Conservation (phyloP, 2,113 vertebrate species). For the Sprattus sprattus region DNA sequence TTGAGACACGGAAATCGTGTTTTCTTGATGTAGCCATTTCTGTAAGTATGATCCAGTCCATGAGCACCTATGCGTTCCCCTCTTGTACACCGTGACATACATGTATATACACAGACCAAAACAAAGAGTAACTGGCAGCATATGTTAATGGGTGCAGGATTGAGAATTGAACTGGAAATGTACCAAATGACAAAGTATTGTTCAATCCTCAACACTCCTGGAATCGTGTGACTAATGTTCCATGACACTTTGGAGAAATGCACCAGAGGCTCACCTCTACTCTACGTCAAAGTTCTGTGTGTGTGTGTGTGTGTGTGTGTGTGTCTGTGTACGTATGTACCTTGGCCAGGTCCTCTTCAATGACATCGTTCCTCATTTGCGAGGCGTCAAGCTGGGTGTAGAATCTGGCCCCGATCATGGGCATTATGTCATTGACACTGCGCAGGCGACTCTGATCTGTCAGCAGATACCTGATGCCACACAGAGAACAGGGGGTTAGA, state of each 20-base stretch:
- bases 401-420: conserved; percentile 98
- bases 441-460: conserved; percentile 95
- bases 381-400: conserved; percentile 97
- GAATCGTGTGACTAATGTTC: not conserved
- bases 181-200: too few species aligned
- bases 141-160: too few species aligned
- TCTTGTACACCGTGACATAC: too few species aligned
- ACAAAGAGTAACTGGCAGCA: too few species aligned
- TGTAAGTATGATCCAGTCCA: too few species aligned
- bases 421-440: conserved; percentile 99
- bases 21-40: too few species aligned
- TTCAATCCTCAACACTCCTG: not conserved
- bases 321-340: conserved; percentile 60
- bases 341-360: conserved; percentile 98
- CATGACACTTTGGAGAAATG: not conserved
- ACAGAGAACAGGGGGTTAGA: not conserved
- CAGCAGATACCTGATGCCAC: conserved; percentile 84
- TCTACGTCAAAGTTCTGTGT: not conserved
- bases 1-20: too few species aligned
- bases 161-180: too few species aligned
- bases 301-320: too few species aligned
- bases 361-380: conserved; percentile 98
- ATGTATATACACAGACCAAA: too few species aligned
- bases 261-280: not conserved
- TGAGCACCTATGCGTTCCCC: too few species aligned